Evolutionary conservation across 2,797 vertebrate species (phyloP), one percentile per base, ranked within the genome.

Genomic region (Coracias cyanogaster): DNA sequence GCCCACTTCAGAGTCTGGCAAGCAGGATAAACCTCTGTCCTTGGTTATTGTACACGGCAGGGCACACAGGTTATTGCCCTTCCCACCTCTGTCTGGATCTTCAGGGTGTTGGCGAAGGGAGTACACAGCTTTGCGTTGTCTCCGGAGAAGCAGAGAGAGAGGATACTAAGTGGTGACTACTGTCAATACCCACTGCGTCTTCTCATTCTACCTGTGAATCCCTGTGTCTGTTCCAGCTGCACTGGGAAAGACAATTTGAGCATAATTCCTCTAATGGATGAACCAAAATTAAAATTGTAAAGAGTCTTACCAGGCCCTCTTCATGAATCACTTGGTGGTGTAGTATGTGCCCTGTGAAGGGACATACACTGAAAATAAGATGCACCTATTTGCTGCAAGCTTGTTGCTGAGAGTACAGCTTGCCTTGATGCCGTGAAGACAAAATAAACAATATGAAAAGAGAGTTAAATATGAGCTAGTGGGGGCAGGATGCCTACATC

Each of bases 401-500:
- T 95, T 95, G 73, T 89, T 89, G 52, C 77, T 90, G 82, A 57
- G 14, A 57, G 20, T 76, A 52, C 62, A 70, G 51, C 62, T 92
- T 86, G 61, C 72, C 94, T 91, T 94, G 43, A 67, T 78, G 48
- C n/a, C 12, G 1, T 31, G 70, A 94, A 86, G 62, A 33, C 70
- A 92, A 94, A 93, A 88, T 81, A 93, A 94, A 92, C 43, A 72
- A 74, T 69, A 88, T 57, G 31, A 88, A 85, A 83, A 86, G 76
- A 72, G 55, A 82, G 52, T 92, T 94, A 95, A 95, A 87, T 93
- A 77, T 70, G 88, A 92, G 43, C 77, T 65, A 51, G 62, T 82
- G 82, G 71, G 67, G 45, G 74, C 82, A 94, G 85, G 48, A 91
- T 2, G 3, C 77, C 92, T 77, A 82, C 80, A 29, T 55, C 52